Evolutionary conservation across 2,113 vertebrate genomes (phyloP).

Genomic region (Atrichornis clamosus): DNA sequence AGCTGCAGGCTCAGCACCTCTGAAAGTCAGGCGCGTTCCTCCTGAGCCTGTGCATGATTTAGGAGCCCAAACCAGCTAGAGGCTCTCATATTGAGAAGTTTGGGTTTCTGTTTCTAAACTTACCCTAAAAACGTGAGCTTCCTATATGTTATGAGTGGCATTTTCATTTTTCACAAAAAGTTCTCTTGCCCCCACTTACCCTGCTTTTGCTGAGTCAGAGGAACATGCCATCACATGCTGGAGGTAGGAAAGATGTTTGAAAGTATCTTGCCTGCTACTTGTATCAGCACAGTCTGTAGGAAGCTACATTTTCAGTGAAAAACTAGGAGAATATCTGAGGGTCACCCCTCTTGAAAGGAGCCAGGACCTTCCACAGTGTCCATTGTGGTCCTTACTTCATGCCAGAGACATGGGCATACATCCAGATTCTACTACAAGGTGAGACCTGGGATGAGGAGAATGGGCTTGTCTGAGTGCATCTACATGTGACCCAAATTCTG

Average conservation of each 20-base stretch:
- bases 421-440: background rate
- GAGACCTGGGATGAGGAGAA: background rate
- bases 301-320: background rate
- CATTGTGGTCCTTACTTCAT: background rate
- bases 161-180: background rate
- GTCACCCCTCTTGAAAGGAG: background rate
- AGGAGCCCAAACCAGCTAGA: background rate
- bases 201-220: background rate
- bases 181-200: background rate
- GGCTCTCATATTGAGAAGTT: background rate
- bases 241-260: background rate
- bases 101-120: background rate
- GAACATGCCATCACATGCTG: fast-evolving
- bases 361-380: background rate
- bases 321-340: background rate
- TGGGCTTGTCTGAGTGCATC: background rate
- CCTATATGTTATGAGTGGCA: background rate
- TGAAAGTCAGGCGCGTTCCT: background rate
- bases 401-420: fast-evolving
- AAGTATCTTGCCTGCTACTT: background rate
- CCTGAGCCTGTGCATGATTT: background rate
- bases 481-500: background rate
- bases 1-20: background rate
- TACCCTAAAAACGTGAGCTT: background rate
- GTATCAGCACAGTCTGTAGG: background rate